Evolutionary conservation across 2,888 invertebrate genomes (phyloP), one percentile per base, ranked within the genome.

Genomic region (Trilocha varians): DNA sequence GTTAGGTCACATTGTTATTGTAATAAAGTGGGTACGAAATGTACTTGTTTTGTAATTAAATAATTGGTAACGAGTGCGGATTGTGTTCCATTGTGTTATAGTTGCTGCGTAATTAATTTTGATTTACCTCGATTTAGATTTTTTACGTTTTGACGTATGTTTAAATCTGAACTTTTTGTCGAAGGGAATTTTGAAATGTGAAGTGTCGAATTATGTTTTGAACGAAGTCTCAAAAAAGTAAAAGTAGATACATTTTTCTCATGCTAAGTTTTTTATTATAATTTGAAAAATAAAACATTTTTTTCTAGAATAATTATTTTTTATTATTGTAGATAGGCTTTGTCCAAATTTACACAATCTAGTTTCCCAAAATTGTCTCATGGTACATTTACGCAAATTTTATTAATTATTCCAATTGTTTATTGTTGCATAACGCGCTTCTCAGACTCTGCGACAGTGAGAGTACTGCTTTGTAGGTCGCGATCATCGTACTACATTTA

Each of bases 381-480:
- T 38, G 11, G 37, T 17, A 34, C 17, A 36, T 38, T 37, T 37
- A 41, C 37, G 42, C 32, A 34, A 42, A 42, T 41, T 34, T 25
- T 34, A 34, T 38, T 42, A 35, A 49, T 52, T 44, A 41, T 45
- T 37, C n/a, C 46, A 46, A 53, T 57, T 50, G 48, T 32, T 47
- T 17, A 34, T 15, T 16, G 41, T 58, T 63, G 56, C 56, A 63
- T 65, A 61, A 59, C 36, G 40, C 49, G 42, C 34, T 52, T 52
- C 41, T 38, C 44, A 53, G 51, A 58, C 59, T 57, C 56, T 55
- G 59, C 56, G 63, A 65, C 68, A 80, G 83, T 77, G 82, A 83
- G 83, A 83, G 83, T 79, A 66, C 71, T 47, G 47, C 58, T 75
- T 75, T 67, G 72, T 83, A 70, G 84, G 84, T 75, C 80, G 65